Conservation (phyloP, 2,797 vertebrate species). For the Darevskia mixta region DNA sequence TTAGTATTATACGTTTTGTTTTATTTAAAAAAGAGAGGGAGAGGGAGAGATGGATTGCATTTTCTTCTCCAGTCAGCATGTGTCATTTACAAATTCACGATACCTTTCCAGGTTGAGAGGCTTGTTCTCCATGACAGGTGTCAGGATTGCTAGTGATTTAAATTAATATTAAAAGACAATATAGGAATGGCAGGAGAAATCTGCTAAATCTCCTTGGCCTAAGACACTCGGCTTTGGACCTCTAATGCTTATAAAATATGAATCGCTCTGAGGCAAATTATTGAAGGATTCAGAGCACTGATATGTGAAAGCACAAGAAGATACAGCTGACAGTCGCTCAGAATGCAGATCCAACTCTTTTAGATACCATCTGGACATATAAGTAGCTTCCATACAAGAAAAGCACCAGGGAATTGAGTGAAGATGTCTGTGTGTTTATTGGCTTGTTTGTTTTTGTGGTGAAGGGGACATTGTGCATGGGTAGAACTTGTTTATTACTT, state of each 20-base stretch:
- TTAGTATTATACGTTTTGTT: slow-evolving; percentile 43
- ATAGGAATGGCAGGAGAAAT: slow-evolving; percentile 60
- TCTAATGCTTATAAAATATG: slow-evolving; percentile 59
- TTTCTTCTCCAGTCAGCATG: slow-evolving; percentile 57
- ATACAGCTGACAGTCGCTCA: slow-evolving; percentile 20
- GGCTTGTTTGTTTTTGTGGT: background rate
- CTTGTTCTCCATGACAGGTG: slow-evolving; percentile 68
- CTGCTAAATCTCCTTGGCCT: slow-evolving; percentile 51
- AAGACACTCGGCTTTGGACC: slow-evolving; percentile 45
- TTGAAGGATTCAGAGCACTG: slow-evolving; percentile 19
- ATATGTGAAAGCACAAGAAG: slow-evolving; percentile 32
- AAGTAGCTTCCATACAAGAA: slow-evolving; percentile 14
- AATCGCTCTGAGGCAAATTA: slow-evolving; percentile 57
- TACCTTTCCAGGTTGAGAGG: slow-evolving; percentile 59
- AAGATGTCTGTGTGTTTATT: slow-evolving; percentile 10
- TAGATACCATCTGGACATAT: slow-evolving; percentile 18
- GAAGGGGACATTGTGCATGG: background rate
- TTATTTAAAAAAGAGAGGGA: slow-evolving; percentile 24
- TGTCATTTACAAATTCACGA: slow-evolving; percentile 61
- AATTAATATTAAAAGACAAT: slow-evolving; percentile 68
- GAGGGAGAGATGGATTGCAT: slow-evolving; percentile 48
- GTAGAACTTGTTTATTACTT: slow-evolving; percentile 2
- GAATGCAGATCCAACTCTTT: background rate
- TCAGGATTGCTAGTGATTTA: slow-evolving; percentile 61
- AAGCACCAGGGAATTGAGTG: background rate